These are phyloP conservation scores for Eucidaris tribuloides DNA, from an alignment of 35 echinoderm and acorn worm species.

Conservation along the genomic window DNA sequence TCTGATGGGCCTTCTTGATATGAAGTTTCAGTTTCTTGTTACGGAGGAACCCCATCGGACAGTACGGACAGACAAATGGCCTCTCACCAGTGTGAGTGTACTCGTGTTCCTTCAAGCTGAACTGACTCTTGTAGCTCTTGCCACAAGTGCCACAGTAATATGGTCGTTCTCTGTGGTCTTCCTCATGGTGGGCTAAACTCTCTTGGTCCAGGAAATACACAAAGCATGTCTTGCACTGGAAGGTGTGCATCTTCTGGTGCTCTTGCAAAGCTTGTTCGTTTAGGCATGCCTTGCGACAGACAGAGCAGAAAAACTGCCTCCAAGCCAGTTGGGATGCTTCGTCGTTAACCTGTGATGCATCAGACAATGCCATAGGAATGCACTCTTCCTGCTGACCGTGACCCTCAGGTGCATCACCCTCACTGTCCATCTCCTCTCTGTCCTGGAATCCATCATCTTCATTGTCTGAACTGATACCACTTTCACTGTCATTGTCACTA, in stretches of 20 bases:
- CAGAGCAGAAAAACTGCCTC: background rate
- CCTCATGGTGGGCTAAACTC: background rate
- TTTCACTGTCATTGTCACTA: background rate
- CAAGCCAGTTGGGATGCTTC: conserved; percentile 2
- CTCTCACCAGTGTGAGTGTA: conserved; percentile 13
- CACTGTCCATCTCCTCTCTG: no score
- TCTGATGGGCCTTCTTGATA: conserved; percentile 5
- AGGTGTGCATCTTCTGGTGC: conserved; percentile 2
- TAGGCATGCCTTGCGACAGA: conserved; percentile 3
- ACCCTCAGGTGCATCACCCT: no score
- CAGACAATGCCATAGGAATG: no score
- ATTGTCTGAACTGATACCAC: background rate
- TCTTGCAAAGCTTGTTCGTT: conserved; percentile 13
- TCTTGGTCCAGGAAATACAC: background rate
- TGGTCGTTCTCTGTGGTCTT: conserved; percentile 8
- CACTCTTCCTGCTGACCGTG: no score
- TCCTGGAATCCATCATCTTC: background rate
- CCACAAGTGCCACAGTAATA: conserved; percentile 15
- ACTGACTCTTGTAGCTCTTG: conserved; percentile 22
- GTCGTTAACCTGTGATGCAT: no score
- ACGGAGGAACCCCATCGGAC: conserved; percentile 17
- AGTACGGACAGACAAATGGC: conserved; percentile 12
- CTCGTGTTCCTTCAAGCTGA: conserved; percentile 14
- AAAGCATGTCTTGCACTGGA: background rate
- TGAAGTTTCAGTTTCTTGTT: conserved; percentile 16